These are phyloP conservation scores for Eurytoma adleriae DNA, from an alignment of 2,888 invertebrate genomes.

Conservation along the genomic window DNA sequence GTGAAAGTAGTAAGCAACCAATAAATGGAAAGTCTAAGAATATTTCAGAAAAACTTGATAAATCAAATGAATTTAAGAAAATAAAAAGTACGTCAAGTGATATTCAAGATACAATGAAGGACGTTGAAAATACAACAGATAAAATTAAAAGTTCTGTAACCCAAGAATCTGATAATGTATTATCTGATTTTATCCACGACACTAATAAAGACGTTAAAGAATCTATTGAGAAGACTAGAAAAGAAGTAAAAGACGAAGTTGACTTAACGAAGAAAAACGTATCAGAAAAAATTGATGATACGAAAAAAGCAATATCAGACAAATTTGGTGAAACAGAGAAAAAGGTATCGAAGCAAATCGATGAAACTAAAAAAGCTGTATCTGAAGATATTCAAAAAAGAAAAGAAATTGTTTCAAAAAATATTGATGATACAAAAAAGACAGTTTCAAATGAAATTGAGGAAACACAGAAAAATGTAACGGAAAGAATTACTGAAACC, in stretches of 20 bases:
- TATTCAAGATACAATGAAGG: not conserved
- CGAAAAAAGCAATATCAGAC: slow-evolving; percentile 29
- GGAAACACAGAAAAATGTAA: not conserved
- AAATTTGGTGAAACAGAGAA: not conserved
- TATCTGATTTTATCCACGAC: not conserved
- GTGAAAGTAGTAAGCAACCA: slow-evolving; percentile 14
- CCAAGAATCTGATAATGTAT: not conserved
- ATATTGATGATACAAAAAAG: slow-evolving; percentile 2
- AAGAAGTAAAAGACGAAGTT: not conserved
- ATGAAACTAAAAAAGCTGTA: not conserved
- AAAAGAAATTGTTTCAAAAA: slow-evolving; percentile 2
- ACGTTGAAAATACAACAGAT: not conserved
- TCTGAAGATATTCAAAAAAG: not conserved
- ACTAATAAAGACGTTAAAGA: not conserved
- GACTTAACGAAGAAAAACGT: not conserved
- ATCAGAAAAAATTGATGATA: not conserved
- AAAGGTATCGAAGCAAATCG: not conserved
- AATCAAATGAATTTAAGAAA: slow-evolving; percentile 27
- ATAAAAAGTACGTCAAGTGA: not conserved
- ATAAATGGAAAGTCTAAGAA: slow-evolving; percentile 15
- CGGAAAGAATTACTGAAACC: not conserved
- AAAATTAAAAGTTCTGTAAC: not conserved
- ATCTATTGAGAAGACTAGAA: not conserved
- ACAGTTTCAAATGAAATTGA: not conserved
- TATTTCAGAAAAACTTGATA: not conserved